Conservation (phyloP, 1,140 invertebrate genomes). For the Triops cancriformis region DNA sequence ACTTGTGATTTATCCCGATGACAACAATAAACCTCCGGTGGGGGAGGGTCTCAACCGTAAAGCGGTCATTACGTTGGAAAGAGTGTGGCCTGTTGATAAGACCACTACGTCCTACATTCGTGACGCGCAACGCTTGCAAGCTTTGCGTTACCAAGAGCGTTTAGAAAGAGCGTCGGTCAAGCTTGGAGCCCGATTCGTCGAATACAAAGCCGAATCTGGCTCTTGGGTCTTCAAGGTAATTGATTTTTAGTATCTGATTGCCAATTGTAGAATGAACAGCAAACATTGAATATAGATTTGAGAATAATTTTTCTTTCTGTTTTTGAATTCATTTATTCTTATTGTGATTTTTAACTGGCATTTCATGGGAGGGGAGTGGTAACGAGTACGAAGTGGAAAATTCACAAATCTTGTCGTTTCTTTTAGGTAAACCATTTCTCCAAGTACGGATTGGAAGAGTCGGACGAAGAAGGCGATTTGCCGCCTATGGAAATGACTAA, state of each 20-base stretch:
- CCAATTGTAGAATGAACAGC: too few species aligned
- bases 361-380: too few species aligned
- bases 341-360: constrained; percentile 3
- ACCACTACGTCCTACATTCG: constrained; percentile 68
- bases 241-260: neutral
- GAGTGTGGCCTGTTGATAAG: constrained; percentile 91
- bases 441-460: constrained; percentile 87
- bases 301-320: too few species aligned
- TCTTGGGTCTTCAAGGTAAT: constrained; percentile 84
- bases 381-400: neutral
- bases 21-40: constrained; percentile 58
- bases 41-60: constrained; percentile 82
- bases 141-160: constrained; percentile 81
- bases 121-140: constrained; percentile 61
- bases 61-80: constrained; percentile 85
- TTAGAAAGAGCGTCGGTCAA: constrained; percentile 73
- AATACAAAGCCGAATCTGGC: constrained; percentile 89
- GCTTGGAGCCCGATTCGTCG: constrained; percentile 80
- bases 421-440: constrained; percentile 87
- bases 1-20: constrained; percentile 54
- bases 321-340: neutral
- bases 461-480: constrained; percentile 65
- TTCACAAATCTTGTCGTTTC: constrained; percentile 29
- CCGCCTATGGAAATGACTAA: neutral
- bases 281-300: too few species aligned